Evolutionary conservation across 1,140 invertebrate genomes (phyloP), one percentile per base, ranked within the genome.

Genomic region (Gyrodactylus bullatarudis): DNA sequence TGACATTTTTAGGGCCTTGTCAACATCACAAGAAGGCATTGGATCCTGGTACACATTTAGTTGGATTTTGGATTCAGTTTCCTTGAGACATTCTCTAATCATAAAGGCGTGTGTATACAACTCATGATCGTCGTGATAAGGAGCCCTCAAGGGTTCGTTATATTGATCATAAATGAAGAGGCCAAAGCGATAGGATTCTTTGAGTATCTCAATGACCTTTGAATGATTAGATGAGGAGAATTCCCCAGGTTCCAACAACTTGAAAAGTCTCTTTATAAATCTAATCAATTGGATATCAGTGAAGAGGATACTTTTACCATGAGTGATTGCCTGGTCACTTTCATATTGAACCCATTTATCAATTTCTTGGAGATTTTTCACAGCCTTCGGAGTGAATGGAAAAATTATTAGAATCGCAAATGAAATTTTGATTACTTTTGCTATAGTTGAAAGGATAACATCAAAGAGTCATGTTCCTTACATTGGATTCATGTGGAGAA

Each of bases 81-180:
- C 34, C n/a, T n/a, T 54, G 8, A 54, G 34, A 54, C 34, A 54
- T 16, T 54, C n/a, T 8, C n/a, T 54, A 16, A 54, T 54, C 34
- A 54, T n/a, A n/a, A 54, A 54, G 8, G n/a, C 8, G n/a, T 54
- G 8, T 16, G 34, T 54, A n/a, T 16, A n/a, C 34, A 54, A 54
- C 34, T 54, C 34, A n/a, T 54, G n/a, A n/a, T n/a, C 8, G n/a
- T 54, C 0, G 90, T 79, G 1, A 85, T 83, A 1, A 85, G 8
- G 8, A 54, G 8, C 34, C n/a, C n/a, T 54, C 34, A 54, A n/a
- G n/a, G 34, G 8, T 54, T 54, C 8, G n/a, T 54, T 54, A n/a
- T 54, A 54, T 54, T 54, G 34, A 54, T 54, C 34, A n/a, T 54
- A 54, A 8, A 54, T 16, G 8, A 54, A 54, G 34, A 54, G 34